Percentiles rank a stretch among this genome's conserved stretches.
These are phyloP conservation scores for Limnephilus rhombicus DNA, from an alignment of 2,888 invertebrate species.

Conservation along the genomic window DNA sequence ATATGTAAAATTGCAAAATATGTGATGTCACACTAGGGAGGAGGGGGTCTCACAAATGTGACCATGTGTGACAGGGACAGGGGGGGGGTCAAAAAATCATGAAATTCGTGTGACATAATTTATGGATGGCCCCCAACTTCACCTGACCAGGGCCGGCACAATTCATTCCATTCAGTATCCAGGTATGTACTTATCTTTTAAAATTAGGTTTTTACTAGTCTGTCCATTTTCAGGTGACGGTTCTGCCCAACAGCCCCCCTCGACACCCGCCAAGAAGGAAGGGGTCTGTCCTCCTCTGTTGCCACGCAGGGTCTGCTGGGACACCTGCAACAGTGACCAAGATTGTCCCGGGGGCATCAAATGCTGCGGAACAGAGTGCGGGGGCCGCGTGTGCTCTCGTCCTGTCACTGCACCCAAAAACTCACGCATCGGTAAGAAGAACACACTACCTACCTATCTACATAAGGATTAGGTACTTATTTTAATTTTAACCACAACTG, in stretches of 20 bases:
- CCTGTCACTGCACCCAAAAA: constrained; percentile 70
- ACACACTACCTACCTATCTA: not conserved
- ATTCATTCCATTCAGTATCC: too few species aligned
- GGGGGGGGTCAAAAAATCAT: too few species aligned
- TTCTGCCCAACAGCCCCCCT: not conserved
- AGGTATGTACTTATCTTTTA: not conserved
- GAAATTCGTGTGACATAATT: too few species aligned
- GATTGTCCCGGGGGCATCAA: constrained; percentile 73
- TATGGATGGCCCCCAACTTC: too few species aligned
- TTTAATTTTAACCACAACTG: not conserved
- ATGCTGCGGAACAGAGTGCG: constrained; percentile 76
- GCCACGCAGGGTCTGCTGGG: constrained; percentile 75
- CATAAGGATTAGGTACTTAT: not conserved
- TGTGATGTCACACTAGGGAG: too few species aligned
- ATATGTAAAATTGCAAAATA: too few species aligned
- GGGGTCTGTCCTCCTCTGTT: constrained; percentile 79
- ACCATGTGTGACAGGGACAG: too few species aligned
- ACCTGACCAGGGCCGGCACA: too few species aligned
- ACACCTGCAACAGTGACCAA: constrained; percentile 71
- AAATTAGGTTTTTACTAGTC: not conserved
- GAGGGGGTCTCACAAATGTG: too few species aligned
- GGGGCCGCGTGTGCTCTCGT: constrained; percentile 75
- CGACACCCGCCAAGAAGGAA: constrained; percentile 61
- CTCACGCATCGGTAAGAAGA: constrained; percentile 26
- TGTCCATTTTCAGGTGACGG: constrained; percentile 10